Evolutionary conservation across 2,113 vertebrate species (phyloP).

Genomic region (Alces alces): DNA sequence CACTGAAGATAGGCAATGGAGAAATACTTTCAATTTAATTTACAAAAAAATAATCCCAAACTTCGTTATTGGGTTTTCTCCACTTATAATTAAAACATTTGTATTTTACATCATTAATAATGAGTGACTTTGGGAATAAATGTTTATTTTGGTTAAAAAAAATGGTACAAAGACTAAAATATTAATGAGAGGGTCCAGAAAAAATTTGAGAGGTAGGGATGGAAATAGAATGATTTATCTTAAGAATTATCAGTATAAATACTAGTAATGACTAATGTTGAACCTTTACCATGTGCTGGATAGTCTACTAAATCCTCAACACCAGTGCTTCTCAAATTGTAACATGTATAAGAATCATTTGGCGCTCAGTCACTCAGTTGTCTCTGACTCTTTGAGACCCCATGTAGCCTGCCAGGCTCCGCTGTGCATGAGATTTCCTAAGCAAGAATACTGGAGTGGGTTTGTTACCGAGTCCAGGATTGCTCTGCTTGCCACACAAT

Average conservation of each 20-base stretch:
- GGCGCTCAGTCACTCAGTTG: not conserved
- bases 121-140: not conserved
- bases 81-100: not conserved
- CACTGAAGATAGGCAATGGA: not conserved
- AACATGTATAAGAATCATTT: not conserved
- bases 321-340: not conserved
- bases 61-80: not conserved
- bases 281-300: not conserved
- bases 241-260: not conserved
- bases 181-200: not conserved
- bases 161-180: not conserved
- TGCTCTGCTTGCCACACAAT: not conserved
- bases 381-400: not conserved
- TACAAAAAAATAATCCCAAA: not conserved
- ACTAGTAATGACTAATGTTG: not conserved
- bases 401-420: not conserved
- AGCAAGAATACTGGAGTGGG: not conserved
- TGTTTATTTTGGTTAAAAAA: slow-evolving; percentile 6
- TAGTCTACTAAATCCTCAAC: not conserved
- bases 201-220: not conserved
- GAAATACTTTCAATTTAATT: slow-evolving; percentile 5
- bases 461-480: not conserved
- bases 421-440: not conserved
- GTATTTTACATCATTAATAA: not conserved
- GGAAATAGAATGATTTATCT: slow-evolving; percentile 8